These are phyloP conservation scores for Pachypanchax playfairii DNA, from an alignment of 2,113 vertebrate genomes.

Conservation along the genomic window DNA sequence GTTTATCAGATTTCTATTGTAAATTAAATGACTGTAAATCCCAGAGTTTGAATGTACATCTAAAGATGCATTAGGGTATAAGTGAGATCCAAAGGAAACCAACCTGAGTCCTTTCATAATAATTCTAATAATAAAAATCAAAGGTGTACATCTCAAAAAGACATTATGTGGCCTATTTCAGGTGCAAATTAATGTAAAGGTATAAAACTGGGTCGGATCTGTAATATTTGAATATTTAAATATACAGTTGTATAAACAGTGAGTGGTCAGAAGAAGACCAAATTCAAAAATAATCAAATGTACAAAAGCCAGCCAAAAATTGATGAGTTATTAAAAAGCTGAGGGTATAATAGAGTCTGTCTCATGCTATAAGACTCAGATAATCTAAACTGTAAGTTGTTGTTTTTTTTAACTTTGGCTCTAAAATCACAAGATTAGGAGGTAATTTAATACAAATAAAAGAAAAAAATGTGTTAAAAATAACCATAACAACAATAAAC, in stretches of 20 bases:
- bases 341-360: constrained; percentile 5
- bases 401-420: constrained; percentile 57
- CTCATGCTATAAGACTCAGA: constrained; percentile 4
- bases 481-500: constrained; percentile 5
- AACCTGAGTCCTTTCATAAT: constrained; percentile 25
- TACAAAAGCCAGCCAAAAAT: constrained; percentile 19
- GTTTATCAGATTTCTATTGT: constrained; percentile 47
- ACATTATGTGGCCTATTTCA: constrained; percentile 6
- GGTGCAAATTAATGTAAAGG: constrained; percentile 22
- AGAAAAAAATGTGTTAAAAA: constrained; percentile 10
- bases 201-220: constrained; percentile 24
- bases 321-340: background rate
- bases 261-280: constrained; percentile 37
- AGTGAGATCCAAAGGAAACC: constrained; percentile 33
- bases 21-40: constrained; percentile 65
- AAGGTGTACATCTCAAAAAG: background rate
- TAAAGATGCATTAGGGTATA: constrained; percentile 31
- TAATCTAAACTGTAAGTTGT: constrained; percentile 12
- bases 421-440: constrained; percentile 61
- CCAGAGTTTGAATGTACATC: constrained; percentile 63
- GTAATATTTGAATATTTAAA: constrained; percentile 11
- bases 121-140: too few species aligned
- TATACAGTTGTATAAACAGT: constrained; percentile 30
- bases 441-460: constrained; percentile 67
- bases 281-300: constrained; percentile 23